phyloP scores from a whole-genome alignment of 2,888 invertebrate genomes.

The Drosophila dives region DNA sequence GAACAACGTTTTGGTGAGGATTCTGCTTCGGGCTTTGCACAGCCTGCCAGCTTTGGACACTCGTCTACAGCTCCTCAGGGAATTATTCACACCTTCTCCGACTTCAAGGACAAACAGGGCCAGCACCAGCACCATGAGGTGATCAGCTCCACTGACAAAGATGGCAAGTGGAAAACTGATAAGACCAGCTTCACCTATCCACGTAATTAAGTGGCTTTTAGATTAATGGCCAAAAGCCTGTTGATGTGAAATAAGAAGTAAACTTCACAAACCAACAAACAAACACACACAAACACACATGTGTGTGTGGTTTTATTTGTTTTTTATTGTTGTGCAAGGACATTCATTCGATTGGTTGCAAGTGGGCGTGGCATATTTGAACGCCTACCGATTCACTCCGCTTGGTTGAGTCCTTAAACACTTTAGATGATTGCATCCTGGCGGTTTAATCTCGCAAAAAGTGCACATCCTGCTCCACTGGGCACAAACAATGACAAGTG shows the following conservation, averaged over 20 bases:
- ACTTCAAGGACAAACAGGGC: slow-evolving; percentile 21
- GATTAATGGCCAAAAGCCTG: slow-evolving; percentile 19
- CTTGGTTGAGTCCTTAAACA: slow-evolving; percentile 30
- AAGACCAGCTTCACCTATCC: slow-evolving; percentile 13
- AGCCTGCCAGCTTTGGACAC: background rate
- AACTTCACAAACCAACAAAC: slow-evolving; percentile 29
- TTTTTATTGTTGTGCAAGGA: slow-evolving; percentile 19
- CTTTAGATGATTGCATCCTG: slow-evolving; percentile 71
- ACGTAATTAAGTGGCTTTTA: slow-evolving; percentile 13
- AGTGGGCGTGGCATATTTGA: slow-evolving; percentile 25
- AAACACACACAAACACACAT: slow-evolving; percentile 5
- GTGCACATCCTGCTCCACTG: slow-evolving; percentile 60
- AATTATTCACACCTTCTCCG: background rate
- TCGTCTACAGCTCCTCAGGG: slow-evolving; percentile 4
- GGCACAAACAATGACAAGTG: slow-evolving; percentile 63
- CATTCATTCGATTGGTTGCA: slow-evolving; percentile 23
- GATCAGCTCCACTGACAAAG: background rate
- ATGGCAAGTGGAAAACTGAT: slow-evolving; percentile 18
- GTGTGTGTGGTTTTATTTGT: slow-evolving; percentile 5
- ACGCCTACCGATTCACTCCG: background rate
- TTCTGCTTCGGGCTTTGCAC: slow-evolving; percentile 20
- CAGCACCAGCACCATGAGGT: background rate
- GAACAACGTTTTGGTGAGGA: slow-evolving; percentile 58
- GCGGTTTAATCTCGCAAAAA: slow-evolving; percentile 67
- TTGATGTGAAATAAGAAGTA: slow-evolving; percentile 39